Percentiles rank a stretch among this genome's conserved stretches.
phyloP scores from a whole-genome alignment of 2,797 vertebrate genomes.

The Echiichthys vipera region DNA sequence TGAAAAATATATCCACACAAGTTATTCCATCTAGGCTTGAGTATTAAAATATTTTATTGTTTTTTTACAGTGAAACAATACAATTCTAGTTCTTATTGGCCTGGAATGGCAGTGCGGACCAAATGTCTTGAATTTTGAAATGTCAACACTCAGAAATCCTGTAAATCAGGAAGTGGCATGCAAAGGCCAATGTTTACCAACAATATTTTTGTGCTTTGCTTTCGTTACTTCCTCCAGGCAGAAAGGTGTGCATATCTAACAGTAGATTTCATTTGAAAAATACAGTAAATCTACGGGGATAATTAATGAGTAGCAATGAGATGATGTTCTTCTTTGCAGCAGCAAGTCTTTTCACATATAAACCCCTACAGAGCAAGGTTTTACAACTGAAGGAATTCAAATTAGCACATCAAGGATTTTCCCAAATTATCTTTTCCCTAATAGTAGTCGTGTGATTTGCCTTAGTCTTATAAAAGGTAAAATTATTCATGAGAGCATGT shows the following conservation, averaged over 20 bases:
- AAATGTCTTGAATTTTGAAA: background rate
- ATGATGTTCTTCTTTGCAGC: background rate
- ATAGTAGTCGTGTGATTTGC: slow-evolving; percentile 14
- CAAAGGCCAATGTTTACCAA: background rate
- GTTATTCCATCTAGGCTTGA: slow-evolving; percentile 12
- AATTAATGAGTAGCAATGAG: slow-evolving; percentile 8
- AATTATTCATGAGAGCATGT: background rate
- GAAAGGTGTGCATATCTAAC: background rate
- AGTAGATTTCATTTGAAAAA: background rate
- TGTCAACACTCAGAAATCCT: background rate
- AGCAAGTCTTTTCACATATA: background rate
- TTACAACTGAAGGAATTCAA: slow-evolving; percentile 32
- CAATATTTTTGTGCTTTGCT: background rate
- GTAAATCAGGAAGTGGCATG: background rate
- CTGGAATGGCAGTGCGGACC: background rate
- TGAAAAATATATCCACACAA: slow-evolving; percentile 23
- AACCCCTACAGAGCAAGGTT: slow-evolving; percentile 1
- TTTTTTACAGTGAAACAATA: background rate
- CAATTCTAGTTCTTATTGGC: background rate
- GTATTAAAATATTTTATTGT: background rate
- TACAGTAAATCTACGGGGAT: background rate
- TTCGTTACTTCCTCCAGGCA: background rate
- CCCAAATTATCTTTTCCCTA: slow-evolving; percentile 23
- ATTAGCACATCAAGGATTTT: slow-evolving; percentile 35
- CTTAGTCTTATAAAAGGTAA: slow-evolving; percentile 17